Evolutionary conservation across 2,888 invertebrate genomes (phyloP), one percentile per base, ranked within the genome.

Genomic region (Sipha maydis): DNA sequence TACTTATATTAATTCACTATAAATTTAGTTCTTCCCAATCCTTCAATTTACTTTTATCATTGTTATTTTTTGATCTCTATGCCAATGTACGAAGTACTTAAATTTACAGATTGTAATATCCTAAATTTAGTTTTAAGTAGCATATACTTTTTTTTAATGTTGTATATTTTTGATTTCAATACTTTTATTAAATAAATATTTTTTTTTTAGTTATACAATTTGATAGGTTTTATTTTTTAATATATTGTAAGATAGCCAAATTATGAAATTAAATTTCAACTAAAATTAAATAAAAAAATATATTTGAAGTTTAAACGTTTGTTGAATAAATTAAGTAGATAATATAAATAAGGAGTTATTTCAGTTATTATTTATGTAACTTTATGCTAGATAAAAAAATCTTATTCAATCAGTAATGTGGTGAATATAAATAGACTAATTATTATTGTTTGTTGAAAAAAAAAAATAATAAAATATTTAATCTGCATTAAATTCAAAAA

Each of bases 51-150:
- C 31, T 38, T 48, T 80, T 80, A 9, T 41, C 67, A 19, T 19
- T 80, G 9, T 67, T 80, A 38, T 67, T 80, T 67, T 80, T 80
- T 80, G 80, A 80, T 80, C 80, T 80, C 80, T 80, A 67, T 41
- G n/a, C 41, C 38, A 80, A 67, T 38, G 19, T 67, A 41, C 9
- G n/a, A 67, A 67, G 80, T 80, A 80, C 67, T 80, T 80, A 67
- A 67, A 41, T 38, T 28, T 28, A 38, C n/a, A 11, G 14, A 17
- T 69, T 69, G 69, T 71, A 71, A 21, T 14, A 61, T 61, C 31
- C 3, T 71, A 71, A 31, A 28, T 28, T 71, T 28, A 17, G 31
- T 14, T 8, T 71, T 71, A 14, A 71, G 14, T 71, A 17, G n/a
- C 17, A 67, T 67, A 67, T 67, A 34, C 28, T 25, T 19, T 48